These are phyloP conservation scores for Potamarius usumacintae DNA, from an alignment of 2,113 vertebrate species.

Conservation along the genomic window DNA sequence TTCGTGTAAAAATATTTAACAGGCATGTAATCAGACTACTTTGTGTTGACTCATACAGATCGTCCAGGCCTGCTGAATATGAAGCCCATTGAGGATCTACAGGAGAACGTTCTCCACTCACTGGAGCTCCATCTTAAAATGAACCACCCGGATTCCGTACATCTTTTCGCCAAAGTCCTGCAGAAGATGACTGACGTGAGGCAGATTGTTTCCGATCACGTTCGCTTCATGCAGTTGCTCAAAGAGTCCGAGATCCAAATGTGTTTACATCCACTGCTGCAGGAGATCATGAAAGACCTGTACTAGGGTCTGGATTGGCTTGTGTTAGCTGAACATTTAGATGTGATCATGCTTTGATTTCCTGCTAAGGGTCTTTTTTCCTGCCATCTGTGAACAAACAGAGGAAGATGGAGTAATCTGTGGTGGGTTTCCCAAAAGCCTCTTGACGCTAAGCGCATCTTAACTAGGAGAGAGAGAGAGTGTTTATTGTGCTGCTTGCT, in stretches of 20 bases:
- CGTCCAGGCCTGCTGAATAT: constrained; percentile 94
- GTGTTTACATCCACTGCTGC: constrained; percentile 92
- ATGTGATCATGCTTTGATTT: constrained; percentile 15
- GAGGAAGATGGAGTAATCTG: not conserved
- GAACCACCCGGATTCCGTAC: constrained; percentile 91
- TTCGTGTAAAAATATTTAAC: not conserved
- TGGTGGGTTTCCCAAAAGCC: not conserved
- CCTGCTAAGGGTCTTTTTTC: constrained; percentile 36
- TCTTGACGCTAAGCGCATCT: too few species aligned
- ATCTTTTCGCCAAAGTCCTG: constrained; percentile 95
- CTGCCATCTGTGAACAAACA: constrained; percentile 29
- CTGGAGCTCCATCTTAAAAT: constrained; percentile 94
- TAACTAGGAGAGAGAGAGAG: too few species aligned
- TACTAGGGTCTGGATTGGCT: constrained; percentile 72
- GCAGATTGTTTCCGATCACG: constrained; percentile 95
- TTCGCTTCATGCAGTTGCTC: constrained; percentile 90
- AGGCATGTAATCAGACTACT: not conserved
- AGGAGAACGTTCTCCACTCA: constrained; percentile 92
- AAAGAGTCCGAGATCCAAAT: constrained; percentile 94
- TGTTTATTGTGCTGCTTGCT: too few species aligned
- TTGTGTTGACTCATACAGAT: constrained; percentile 70
- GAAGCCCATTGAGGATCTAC: constrained; percentile 95
- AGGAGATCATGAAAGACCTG: constrained; percentile 98
- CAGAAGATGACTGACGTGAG: constrained; percentile 99
- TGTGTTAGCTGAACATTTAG: not conserved